A percentile compares a stretch with the other conserved stretches of the same genome.
phyloP scores from a whole-genome alignment of 1,140 invertebrate genomes.

The Ruditapes philippinarum region DNA sequence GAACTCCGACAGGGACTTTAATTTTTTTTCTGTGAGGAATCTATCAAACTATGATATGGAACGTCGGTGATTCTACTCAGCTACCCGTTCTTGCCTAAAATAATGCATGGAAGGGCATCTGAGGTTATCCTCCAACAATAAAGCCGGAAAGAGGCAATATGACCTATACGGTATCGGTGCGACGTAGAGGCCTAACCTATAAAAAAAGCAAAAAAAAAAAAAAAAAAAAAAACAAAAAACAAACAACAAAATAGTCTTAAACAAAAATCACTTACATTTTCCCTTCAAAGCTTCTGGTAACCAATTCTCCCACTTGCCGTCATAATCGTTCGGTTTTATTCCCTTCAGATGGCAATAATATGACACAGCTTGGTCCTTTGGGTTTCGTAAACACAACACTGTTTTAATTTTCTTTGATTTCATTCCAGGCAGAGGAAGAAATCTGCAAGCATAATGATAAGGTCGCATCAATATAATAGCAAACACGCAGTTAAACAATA shows the following conservation, averaged over 20 bases:
- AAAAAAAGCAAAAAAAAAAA: neutral
- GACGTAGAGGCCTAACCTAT: neutral
- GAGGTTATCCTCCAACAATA: neutral
- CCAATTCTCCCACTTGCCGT: conserved; percentile 26
- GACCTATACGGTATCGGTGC: neutral
- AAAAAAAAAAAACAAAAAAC: no score
- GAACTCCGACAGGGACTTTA: no score
- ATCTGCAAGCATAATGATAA: no score
- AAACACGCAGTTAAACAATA: no score
- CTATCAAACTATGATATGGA: no score
- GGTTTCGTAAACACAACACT: conserved; percentile 30
- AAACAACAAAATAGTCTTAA: no score
- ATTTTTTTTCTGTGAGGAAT: no score
- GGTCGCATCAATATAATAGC: no score
- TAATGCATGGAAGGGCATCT: neutral
- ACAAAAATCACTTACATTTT: conserved; percentile 29
- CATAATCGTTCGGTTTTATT: conserved; percentile 12
- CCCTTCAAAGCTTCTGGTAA: neutral
- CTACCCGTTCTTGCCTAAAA: no score
- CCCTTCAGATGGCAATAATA: conserved; percentile 29
- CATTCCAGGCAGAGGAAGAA: no score
- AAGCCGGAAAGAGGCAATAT: no score
- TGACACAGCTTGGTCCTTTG: conserved; percentile 31
- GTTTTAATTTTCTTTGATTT: conserved; percentile 16
- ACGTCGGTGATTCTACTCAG: no score